These are phyloP conservation scores for Dichetophora obliterata DNA, from an alignment of 2,888 invertebrate genomes.

Conservation along the genomic window DNA sequence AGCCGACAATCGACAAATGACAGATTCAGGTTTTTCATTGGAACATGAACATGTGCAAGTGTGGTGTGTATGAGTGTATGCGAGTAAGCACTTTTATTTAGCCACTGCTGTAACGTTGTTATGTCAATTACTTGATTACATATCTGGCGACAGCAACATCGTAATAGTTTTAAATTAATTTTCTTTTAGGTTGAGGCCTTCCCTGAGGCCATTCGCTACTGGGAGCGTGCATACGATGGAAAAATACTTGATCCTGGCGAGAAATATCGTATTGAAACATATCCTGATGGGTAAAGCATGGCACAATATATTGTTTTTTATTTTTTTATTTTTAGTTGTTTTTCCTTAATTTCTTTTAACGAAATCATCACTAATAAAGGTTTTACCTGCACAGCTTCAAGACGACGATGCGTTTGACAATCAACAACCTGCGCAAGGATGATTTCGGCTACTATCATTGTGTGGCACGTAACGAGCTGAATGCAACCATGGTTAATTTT, in stretches of 20 bases:
- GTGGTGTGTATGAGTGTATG: not conserved
- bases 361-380: not conserved
- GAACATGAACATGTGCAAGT: not conserved
- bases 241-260: slow-evolving; percentile 77
- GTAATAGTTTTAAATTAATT: not conserved
- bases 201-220: slow-evolving; percentile 87
- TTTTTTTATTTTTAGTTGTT: slow-evolving; percentile 15
- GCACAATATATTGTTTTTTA: slow-evolving; percentile 9
- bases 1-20: not conserved
- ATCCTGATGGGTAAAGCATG: slow-evolving; percentile 69
- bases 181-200: slow-evolving; percentile 81
- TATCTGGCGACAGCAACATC: not conserved
- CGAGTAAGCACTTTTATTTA: not conserved
- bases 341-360: slow-evolving; percentile 7
- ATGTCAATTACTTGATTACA: not conserved
- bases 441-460: slow-evolving; percentile 87
- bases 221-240: slow-evolving; percentile 83
- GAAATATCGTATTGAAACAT: slow-evolving; percentile 76
- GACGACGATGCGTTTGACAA: slow-evolving; percentile 83
- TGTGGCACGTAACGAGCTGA: slow-evolving; percentile 86
- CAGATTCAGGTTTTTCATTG: not conserved
- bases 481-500: slow-evolving; percentile 82
- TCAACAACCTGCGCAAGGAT: slow-evolving; percentile 76
- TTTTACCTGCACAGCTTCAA: slow-evolving; percentile 69
- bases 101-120: not conserved